Evolutionary conservation across 64 coral and sea anemone genomes (phyloP).

Genomic region (Porites lutea): DNA sequence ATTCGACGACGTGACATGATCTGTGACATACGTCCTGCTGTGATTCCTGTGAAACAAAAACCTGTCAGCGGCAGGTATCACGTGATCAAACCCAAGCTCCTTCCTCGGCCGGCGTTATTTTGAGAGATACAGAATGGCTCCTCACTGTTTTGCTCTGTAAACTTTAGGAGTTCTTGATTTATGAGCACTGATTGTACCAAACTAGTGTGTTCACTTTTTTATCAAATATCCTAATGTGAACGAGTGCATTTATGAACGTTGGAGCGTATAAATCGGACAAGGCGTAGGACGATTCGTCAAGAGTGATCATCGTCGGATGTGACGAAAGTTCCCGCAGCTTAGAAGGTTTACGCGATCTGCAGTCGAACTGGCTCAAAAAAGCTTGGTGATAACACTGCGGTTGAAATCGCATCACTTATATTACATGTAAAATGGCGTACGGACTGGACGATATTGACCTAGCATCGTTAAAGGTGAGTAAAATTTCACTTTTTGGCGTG

Average conservation of each 20-base stretch:
- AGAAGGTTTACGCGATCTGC: background rate
- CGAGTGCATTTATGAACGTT: background rate
- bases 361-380: too few relatives aligned
- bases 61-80: slow-evolving; percentile 23
- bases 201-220: slow-evolving; percentile 27
- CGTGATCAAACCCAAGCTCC: slow-evolving; percentile 62
- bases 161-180: background rate
- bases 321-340: slow-evolving; percentile 15
- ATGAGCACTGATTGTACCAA: background rate
- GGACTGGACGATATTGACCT: slow-evolving; percentile 98
- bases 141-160: background rate
- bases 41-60: background rate
- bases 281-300: background rate
- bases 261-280: background rate
- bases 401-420: background rate
- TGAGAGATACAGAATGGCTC: background rate
- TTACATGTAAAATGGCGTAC: slow-evolving; percentile 79
- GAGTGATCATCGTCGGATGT: background rate
- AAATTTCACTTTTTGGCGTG: background rate
- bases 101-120: slow-evolving; percentile 37
- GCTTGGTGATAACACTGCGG: background rate
- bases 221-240: slow-evolving; percentile 2
- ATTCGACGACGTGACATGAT: background rate
- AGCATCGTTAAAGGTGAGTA: slow-evolving; percentile 87
- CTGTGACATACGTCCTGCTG: background rate